These are phyloP conservation scores for Ailuropoda melanoleuca DNA, from an alignment of 2,113 vertebrate genomes.

Conservation along the genomic window DNA sequence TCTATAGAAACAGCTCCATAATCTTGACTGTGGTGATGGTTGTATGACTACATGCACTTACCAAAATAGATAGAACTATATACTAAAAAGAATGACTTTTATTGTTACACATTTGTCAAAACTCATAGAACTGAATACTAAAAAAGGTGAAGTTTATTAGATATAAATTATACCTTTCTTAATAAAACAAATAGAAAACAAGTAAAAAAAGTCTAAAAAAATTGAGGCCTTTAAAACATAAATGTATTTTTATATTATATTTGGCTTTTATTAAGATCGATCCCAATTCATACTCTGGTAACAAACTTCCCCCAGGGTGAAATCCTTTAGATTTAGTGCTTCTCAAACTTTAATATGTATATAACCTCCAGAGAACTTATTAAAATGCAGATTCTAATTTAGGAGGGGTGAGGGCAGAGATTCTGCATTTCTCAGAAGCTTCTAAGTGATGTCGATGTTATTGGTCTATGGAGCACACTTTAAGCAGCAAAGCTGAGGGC, in stretches of 20 bases:
- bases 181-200: slow-evolving; percentile 14
- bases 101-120: background rate
- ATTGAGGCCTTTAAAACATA: background rate
- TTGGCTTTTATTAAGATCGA: slow-evolving; percentile 12
- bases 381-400: slow-evolving; percentile 2
- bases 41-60: background rate
- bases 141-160: background rate
- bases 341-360: background rate
- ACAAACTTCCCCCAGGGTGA: background rate
- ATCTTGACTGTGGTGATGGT: background rate
- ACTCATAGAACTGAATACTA: background rate
- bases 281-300: background rate
- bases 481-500: background rate
- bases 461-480: background rate
- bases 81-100: background rate
- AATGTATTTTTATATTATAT: background rate
- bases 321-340: background rate
- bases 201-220: background rate
- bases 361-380: background rate
- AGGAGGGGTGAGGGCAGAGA: background rate
- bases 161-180: background rate
- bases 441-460: background rate
- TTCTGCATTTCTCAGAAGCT: background rate
- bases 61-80: background rate
- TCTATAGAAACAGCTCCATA: background rate